Conservation (phyloP, 1,140 invertebrate genomes). For the Meloidogyne chitwoodi region DNA sequence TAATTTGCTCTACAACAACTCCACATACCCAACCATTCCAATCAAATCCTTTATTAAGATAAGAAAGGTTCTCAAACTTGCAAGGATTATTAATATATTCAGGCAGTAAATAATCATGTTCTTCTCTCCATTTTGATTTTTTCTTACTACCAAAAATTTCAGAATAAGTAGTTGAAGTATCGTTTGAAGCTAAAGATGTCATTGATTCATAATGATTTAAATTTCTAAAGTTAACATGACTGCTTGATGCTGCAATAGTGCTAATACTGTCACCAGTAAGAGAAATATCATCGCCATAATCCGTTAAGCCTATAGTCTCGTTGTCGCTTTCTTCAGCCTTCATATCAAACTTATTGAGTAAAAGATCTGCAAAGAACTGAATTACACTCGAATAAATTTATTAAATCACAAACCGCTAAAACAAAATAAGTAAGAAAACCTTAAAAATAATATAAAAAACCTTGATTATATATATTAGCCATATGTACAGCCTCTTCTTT, state of each 20-base stretch:
- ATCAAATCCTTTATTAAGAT: neutral
- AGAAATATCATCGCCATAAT: neutral
- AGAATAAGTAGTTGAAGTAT: neutral
- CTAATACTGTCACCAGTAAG: neutral
- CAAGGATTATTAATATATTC: neutral
- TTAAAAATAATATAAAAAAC: too few relatives aligned
- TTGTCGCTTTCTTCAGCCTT: neutral
- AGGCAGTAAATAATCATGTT: neutral
- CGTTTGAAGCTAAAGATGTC: neutral
- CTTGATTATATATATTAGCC: neutral
- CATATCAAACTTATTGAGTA: neutral
- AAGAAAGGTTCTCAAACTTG: neutral
- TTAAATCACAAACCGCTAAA: too few relatives aligned
- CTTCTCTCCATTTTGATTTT: neutral
- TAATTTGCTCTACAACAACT: neutral
- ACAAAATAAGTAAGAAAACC: too few relatives aligned
- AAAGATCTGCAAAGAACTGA: too few relatives aligned
- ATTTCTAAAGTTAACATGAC: neutral
- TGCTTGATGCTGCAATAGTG: neutral
- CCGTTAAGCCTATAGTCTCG: neutral
- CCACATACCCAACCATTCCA: conserved; percentile 12
- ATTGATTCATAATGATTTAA: neutral
- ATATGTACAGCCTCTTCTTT: neutral
- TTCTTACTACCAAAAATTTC: neutral
- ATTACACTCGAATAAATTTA: too few relatives aligned